A percentile compares a stretch with the other conserved stretches of the same genome.
Evolutionary conservation across 2,113 vertebrate genomes (phyloP).

Genomic region (Cryptomyrus ogoouensis): DNA sequence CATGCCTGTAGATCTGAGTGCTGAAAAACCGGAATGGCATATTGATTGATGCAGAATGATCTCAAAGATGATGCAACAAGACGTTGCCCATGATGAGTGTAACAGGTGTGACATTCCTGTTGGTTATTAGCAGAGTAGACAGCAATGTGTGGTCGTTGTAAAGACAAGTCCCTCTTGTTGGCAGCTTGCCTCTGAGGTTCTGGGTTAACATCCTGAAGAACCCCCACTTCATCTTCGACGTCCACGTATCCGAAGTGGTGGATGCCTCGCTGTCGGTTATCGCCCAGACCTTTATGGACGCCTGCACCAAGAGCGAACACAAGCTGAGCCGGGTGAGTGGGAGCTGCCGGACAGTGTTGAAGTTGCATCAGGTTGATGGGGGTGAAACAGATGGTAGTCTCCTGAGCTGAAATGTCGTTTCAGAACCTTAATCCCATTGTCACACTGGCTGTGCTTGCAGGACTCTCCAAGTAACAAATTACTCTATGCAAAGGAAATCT

Average conservation of each 20-base stretch:
- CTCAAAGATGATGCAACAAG: not conserved
- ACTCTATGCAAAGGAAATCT: conserved; percentile 98
- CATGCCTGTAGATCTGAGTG: not conserved
- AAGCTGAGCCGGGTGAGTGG: conserved; percentile 89
- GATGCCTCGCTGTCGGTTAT: conserved; percentile 95
- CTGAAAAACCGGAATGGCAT: not conserved
- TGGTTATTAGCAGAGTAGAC: not conserved
- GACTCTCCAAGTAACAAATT: conserved; percentile 98
- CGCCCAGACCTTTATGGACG: conserved; percentile 98
- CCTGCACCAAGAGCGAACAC: conserved; percentile 96
- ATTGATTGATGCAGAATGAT: not conserved
- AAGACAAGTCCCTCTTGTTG: conserved; percentile 18
- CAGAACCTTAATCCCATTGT: not conserved
- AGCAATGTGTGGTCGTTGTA: not conserved
- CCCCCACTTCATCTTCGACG: conserved; percentile 94
- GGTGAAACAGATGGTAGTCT: not conserved
- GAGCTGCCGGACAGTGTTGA: not conserved
- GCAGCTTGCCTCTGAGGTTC: conserved; percentile 87
- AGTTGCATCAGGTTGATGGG: not conserved
- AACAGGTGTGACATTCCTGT: not conserved
- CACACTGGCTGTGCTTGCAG: conserved; percentile 48
- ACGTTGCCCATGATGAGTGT: not conserved
- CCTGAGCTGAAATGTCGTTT: not conserved
- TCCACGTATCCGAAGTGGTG: conserved; percentile 91
- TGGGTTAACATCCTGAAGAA: conserved; percentile 99